Percentiles rank a stretch among this genome's conserved stretches.
These are phyloP conservation scores for Cabera pusaria DNA, from an alignment of 2,888 invertebrate species.

Conservation along the genomic window DNA sequence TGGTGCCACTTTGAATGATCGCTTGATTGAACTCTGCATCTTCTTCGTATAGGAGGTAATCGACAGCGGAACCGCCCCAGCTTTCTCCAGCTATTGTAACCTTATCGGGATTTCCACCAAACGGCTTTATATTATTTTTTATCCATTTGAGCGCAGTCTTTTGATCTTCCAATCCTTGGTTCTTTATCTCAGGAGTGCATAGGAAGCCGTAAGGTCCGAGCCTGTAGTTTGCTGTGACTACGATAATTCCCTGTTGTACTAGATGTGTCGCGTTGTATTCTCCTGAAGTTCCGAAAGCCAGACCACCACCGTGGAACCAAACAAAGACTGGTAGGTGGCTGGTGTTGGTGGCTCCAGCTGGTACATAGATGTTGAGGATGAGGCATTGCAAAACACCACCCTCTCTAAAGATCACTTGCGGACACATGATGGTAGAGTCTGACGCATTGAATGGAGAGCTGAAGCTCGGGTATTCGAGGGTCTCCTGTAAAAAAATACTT, in stretches of 20 bases:
- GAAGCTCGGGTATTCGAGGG: conserved; percentile 40
- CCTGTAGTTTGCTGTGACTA: conserved; percentile 55
- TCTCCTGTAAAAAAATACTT: too few relatives aligned
- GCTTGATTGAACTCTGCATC: conserved; percentile 52
- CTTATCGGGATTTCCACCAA: conserved; percentile 52
- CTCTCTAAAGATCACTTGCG: conserved; percentile 37
- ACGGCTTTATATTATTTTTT: conserved; percentile 49
- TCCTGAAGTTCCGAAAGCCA: conserved; percentile 48
- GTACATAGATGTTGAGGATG: conserved; percentile 46
- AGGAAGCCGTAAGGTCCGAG: conserved; percentile 65
- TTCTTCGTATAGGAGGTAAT: conserved; percentile 51
- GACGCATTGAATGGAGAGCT: conserved; percentile 45
- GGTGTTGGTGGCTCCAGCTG: conserved; percentile 34
- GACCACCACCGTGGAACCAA: conserved; percentile 66
- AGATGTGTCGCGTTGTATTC: conserved; percentile 53
- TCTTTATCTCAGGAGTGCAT: conserved; percentile 51
- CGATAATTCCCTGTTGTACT: conserved; percentile 48
- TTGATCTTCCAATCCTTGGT: conserved; percentile 64
- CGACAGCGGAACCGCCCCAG: conserved; percentile 57
- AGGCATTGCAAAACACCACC: conserved; percentile 47
- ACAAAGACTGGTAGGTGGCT: conserved; percentile 53
- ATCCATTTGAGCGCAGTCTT: conserved; percentile 57
- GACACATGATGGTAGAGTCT: conserved; percentile 46
- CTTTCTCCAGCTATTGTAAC: conserved; percentile 63
- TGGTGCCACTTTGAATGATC: conserved; percentile 55